Conservation (phyloP, 2,888 invertebrate species). For the Limnephilus auricula region DNA sequence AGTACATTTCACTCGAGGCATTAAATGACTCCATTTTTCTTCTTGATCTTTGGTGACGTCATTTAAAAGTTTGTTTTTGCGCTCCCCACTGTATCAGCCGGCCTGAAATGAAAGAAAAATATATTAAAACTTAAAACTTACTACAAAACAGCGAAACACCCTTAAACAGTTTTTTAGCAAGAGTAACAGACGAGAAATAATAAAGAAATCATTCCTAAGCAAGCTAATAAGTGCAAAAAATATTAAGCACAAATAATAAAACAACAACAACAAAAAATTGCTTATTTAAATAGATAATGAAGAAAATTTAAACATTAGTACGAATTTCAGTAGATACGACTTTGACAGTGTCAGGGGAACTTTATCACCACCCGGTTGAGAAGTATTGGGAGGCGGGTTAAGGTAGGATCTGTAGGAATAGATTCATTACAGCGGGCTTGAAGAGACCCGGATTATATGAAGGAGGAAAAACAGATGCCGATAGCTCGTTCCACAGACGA, state of each 20-base stretch:
- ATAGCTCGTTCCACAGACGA: too few species aligned
- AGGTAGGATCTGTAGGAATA: too few species aligned
- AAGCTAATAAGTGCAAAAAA: not conserved
- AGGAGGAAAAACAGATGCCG: too few species aligned
- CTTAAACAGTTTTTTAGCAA: not conserved
- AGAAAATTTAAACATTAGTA: too few species aligned
- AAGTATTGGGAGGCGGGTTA: too few species aligned
- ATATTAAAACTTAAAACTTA: not conserved
- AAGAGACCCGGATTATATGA: too few species aligned
- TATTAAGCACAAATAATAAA: not conserved
- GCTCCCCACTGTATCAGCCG: not conserved
- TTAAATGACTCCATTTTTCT: conserved; percentile 30
- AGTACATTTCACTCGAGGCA: conserved; percentile 23
- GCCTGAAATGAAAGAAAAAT: not conserved
- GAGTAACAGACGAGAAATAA: not conserved
- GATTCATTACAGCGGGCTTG: too few species aligned
- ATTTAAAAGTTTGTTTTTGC: conserved; percentile 3
- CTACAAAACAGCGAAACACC: not conserved
- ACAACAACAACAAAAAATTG: too few species aligned
- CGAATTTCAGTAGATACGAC: too few species aligned
- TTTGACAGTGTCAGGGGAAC: too few species aligned
- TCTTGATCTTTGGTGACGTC: not conserved
- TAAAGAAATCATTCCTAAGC: not conserved
- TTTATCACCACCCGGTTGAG: too few species aligned
- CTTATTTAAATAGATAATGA: too few species aligned